Conservation (phyloP, 1,140 invertebrate species). For the Drosophila tani region DNA sequence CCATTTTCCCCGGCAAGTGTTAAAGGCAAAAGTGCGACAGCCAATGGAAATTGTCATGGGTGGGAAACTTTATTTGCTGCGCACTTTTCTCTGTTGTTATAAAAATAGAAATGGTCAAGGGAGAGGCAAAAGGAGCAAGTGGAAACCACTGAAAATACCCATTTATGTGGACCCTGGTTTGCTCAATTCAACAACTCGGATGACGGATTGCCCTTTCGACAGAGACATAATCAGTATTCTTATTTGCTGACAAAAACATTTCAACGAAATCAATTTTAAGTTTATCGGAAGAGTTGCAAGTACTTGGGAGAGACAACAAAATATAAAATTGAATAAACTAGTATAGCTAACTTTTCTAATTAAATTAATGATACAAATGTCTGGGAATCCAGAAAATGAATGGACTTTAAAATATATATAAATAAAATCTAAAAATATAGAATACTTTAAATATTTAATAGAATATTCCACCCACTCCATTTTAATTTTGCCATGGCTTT, state of each 20-base stretch:
- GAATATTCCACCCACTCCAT: neutral
- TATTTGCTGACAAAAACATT: constrained; percentile 32
- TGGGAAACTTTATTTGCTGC: constrained; percentile 63
- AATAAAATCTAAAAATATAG: no score
- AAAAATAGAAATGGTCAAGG: constrained; percentile 22
- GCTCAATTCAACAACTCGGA: constrained; percentile 23
- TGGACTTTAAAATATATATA: no score
- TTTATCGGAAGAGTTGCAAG: neutral
- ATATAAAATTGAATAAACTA: neutral
- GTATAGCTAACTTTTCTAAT: neutral
- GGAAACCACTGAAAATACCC: constrained; percentile 18
- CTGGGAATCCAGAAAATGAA: no score
- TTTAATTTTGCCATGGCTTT: neutral
- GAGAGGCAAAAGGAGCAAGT: constrained; percentile 7
- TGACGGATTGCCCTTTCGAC: constrained; percentile 36
- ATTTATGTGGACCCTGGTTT: constrained; percentile 10
- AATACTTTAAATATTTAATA: neutral
- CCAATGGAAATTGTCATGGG: constrained; percentile 59
- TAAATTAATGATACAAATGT: neutral
- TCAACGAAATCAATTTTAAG: constrained; percentile 25
- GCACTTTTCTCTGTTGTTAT: constrained; percentile 29
- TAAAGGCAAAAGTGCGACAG: constrained; percentile 44
- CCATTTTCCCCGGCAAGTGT: constrained; percentile 38
- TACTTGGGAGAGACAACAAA: neutral
- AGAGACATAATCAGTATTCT: constrained; percentile 22